These are phyloP conservation scores for Cataglyphis cursor DNA, from an alignment of 2,888 invertebrate genomes.

Conservation along the genomic window DNA sequence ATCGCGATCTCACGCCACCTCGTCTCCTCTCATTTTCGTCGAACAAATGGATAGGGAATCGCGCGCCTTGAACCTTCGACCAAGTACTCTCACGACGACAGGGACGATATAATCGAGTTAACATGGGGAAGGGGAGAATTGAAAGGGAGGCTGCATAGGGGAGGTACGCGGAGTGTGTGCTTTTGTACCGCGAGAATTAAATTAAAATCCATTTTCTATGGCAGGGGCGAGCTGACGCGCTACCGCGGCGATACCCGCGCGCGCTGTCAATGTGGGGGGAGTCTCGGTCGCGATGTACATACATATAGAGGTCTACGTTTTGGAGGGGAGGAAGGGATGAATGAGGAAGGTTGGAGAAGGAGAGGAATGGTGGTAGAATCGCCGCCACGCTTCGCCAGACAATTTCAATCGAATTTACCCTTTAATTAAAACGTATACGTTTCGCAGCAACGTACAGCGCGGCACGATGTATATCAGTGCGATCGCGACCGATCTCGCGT, in stretches of 20 bases:
- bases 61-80: constrained; percentile 32
- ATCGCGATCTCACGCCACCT: constrained; percentile 15
- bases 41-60: constrained; percentile 20
- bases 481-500: constrained; percentile 35
- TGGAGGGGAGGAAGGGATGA: neutral
- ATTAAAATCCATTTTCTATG: constrained; percentile 60
- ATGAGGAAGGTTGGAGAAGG: neutral
- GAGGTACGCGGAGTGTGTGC: constrained; percentile 23
- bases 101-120: constrained; percentile 37
- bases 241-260: constrained; percentile 21
- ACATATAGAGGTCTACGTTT: neutral
- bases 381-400: constrained; percentile 58
- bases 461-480: constrained; percentile 13
- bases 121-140: neutral
- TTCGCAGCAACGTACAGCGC: constrained; percentile 11
- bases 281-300: neutral
- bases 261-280: constrained; percentile 10
- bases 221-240: constrained; percentile 45
- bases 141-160: constrained; percentile 10
- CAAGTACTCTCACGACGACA: constrained; percentile 47
- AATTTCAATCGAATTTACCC: constrained; percentile 63
- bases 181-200: constrained; percentile 52
- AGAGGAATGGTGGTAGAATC: neutral
- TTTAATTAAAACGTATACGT: constrained; percentile 62
- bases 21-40: constrained; percentile 38